phyloP scores from a whole-genome alignment of 2,113 vertebrate species.

The Chitala chitala region DNA sequence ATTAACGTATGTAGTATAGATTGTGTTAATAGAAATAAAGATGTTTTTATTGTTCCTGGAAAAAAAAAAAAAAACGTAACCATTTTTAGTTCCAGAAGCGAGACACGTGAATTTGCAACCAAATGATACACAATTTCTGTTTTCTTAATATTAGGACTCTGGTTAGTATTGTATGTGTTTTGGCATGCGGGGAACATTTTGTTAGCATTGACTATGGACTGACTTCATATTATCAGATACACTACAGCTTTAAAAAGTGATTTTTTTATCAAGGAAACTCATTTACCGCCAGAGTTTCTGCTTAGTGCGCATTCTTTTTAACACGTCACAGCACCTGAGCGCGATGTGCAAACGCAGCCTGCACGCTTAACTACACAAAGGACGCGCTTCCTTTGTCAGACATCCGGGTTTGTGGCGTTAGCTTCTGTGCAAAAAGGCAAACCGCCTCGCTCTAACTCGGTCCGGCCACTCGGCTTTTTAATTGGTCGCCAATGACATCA shows the following conservation, averaged over 20 bases:
- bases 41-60: too few relatives aligned
- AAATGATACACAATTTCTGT: too few relatives aligned
- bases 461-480: conserved; percentile 50
- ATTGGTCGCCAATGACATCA: conserved; percentile 92
- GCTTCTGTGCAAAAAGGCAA: conserved; percentile 48
- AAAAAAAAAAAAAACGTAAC: too few relatives aligned
- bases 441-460: conserved; percentile 46
- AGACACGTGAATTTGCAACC: too few relatives aligned
- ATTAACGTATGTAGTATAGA: too few relatives aligned
- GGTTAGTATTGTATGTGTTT: too few relatives aligned
- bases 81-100: too few relatives aligned
- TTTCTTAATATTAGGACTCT: too few relatives aligned
- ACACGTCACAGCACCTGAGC: neutral
- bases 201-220: too few relatives aligned
- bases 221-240: neutral
- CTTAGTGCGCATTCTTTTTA: neutral
- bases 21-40: too few relatives aligned
- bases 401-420: conserved; percentile 18
- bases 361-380: neutral
- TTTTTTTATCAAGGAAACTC: neutral
- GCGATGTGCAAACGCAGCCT: neutral
- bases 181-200: too few relatives aligned
- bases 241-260: neutral
- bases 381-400: neutral
- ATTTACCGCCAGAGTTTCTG: neutral